phyloP scores from a whole-genome alignment of 2,113 vertebrate species.

The Furnarius figulus region DNA sequence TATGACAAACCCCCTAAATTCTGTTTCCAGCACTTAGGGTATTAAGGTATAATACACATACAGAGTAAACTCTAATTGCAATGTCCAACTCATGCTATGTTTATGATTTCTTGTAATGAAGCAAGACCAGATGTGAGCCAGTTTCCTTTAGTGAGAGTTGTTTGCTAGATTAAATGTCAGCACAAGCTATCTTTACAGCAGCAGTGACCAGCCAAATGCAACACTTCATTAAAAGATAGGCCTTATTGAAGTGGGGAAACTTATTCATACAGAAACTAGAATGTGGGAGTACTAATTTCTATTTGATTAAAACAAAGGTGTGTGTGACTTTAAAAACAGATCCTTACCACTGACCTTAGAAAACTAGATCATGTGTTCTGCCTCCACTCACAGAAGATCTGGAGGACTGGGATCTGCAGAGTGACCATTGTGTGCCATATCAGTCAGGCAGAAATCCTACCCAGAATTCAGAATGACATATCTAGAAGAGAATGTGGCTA shows the following conservation, averaged over 20 bases:
- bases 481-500: neutral
- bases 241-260: neutral
- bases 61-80: neutral
- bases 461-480: neutral
- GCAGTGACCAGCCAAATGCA: neutral
- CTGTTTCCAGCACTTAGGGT: neutral
- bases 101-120: neutral
- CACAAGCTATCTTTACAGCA: neutral
- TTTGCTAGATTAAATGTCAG: neutral
- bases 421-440: neutral
- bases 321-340: neutral
- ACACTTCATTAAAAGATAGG: slow-evolving; percentile 7
- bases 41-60: neutral
- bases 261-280: neutral
- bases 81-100: neutral
- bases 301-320: neutral
- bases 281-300: neutral
- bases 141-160: neutral
- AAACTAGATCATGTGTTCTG: neutral
- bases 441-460: neutral
- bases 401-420: neutral
- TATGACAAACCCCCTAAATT: neutral
- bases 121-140: neutral
- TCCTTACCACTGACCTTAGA: neutral
- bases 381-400: neutral